Percentiles rank a stretch among this genome's conserved stretches.
phyloP scores from a whole-genome alignment of 2,113 vertebrate genomes.

The Turnix velox region DNA sequence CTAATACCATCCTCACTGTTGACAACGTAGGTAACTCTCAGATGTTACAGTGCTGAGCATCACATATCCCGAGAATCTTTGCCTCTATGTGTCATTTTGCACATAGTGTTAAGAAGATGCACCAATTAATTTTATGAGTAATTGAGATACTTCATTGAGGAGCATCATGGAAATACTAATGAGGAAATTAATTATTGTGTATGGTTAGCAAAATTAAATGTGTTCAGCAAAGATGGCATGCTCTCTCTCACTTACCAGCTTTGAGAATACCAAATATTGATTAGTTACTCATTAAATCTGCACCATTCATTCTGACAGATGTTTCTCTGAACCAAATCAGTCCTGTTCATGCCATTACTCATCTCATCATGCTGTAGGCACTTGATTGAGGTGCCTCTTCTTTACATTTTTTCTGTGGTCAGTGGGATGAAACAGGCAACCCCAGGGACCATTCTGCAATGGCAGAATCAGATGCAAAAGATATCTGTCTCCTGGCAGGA shows the following conservation, averaged over 20 bases:
- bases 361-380: not conserved
- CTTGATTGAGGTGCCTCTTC: not conserved
- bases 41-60: not conserved
- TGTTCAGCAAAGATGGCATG: conserved; percentile 33
- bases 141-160: not conserved
- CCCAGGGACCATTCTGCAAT: not conserved
- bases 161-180: conserved; percentile 26
- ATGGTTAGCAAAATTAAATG: conserved; percentile 14
- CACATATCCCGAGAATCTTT: not conserved
- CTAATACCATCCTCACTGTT: fast-evolving
- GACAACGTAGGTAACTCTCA: not conserved
- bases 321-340: not conserved
- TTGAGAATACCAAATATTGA: conserved; percentile 51
- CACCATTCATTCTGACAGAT: conserved; percentile 28
- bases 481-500: not conserved
- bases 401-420: not conserved
- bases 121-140: conserved; percentile 13
- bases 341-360: conserved; percentile 8
- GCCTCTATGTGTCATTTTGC: not conserved
- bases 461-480: not conserved
- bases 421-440: not conserved
- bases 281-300: conserved; percentile 46
- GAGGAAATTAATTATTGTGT: conserved; percentile 52
- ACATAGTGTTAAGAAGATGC: not conserved
- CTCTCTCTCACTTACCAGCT: not conserved